Evolutionary conservation across 1,140 invertebrate species (phyloP), one percentile per base, ranked within the genome.

Genomic region (Homalodisca vitripennis): DNA sequence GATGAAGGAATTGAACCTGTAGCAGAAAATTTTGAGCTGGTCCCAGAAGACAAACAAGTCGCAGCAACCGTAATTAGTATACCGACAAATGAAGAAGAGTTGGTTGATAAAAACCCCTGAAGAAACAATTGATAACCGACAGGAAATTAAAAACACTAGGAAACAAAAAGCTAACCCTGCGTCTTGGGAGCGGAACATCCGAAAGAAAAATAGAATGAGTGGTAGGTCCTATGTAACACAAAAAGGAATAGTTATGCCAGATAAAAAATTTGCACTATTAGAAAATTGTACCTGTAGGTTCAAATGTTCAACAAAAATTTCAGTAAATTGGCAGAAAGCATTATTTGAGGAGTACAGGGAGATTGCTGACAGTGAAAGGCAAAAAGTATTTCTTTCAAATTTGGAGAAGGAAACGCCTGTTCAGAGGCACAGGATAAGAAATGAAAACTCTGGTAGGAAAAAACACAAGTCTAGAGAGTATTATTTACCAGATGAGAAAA

Each of bases 221-320:
- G 65, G 65, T 51, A 26, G 48, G 29, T 67, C 65, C 2, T 67
- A 67, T 51, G 48, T n/a, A 20, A 67, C 65, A 26, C 24, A 13
- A 14, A 67, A 67, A 67, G 65, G 46, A n/a, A 29, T 48, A 27
- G 32, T 67, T 24, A 29, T 67, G n/a, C 65, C 65, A 17, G 24
- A 47, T 51, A 67, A 67, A 29, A 48, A 1, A 26, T 67, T 67
- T 67, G 22, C 46, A 48, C n/a, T 41, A 51, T n/a, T 67, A n/a
- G 65, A 67, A 67, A n/a, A 67, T 51, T 67, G 65, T 51, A 13
- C 26, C n/a, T 67, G 65, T 67, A 67, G 29, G 29, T 67, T 48
- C 29, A 3, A 67, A 26, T 62, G 65, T 67, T 17, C 20, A 13
- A 67, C 24, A 67, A 24, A 67, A 48, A 67, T 67, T 24, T 27